Percentiles rank a stretch among this genome's conserved stretches.
phyloP scores from a whole-genome alignment of 2,888 invertebrate species.

The Psylliodes chrysocephalus region DNA sequence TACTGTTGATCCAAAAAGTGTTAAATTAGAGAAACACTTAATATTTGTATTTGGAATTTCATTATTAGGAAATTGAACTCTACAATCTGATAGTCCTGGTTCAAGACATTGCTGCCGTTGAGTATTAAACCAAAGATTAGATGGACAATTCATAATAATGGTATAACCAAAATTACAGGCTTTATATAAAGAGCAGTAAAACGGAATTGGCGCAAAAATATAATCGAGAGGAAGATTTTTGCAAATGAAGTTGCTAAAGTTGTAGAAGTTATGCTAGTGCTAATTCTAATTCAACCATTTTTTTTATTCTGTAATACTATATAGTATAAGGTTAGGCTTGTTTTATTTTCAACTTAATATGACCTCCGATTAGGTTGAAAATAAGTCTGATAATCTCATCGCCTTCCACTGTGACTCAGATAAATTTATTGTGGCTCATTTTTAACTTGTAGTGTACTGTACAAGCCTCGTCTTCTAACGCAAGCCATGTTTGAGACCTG shows the following conservation, averaged over 20 bases:
- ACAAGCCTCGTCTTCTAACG: no score
- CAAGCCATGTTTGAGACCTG: no score
- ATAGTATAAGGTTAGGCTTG: no score
- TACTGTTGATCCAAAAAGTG: no score
- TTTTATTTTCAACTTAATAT: no score
- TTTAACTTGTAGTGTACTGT: no score
- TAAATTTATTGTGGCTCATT: no score
- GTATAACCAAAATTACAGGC: conserved; percentile 11
- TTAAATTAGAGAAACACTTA: no score
- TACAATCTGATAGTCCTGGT: conserved; percentile 8
- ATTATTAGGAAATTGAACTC: neutral
- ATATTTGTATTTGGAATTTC: neutral
- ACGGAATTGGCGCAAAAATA: conserved; percentile 10
- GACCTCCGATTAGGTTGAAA: no score
- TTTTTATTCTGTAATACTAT: no score
- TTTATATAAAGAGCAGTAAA: conserved; percentile 1
- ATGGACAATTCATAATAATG: neutral
- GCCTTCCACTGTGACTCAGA: no score
- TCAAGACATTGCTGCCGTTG: conserved; percentile 5
- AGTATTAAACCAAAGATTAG: conserved; percentile 7
- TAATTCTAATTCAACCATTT: neutral
- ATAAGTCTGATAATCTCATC: no score
- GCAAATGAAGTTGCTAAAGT: conserved; percentile 1
- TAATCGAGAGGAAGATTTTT: conserved; percentile 1
- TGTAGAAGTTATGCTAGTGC: neutral